Percentiles rank a stretch among this genome's conserved stretches.
phyloP scores from a whole-genome alignment of 2,888 invertebrate species.

The Caradrina kadenii region DNA sequence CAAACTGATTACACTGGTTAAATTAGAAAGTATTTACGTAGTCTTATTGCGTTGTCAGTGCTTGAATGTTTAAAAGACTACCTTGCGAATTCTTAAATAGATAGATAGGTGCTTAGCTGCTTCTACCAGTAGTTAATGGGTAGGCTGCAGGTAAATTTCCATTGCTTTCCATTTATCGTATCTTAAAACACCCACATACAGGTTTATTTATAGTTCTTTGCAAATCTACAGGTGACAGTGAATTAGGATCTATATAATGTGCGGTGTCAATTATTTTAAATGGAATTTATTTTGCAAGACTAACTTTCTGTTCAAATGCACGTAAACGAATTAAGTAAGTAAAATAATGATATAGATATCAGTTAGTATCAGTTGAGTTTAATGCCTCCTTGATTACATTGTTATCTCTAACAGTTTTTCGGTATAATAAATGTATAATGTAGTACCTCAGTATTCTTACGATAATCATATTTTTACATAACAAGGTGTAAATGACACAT shows the following conservation, averaged over 20 bases:
- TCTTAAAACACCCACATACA: conserved; percentile 25
- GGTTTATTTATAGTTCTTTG: conserved; percentile 3
- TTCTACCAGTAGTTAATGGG: not conserved
- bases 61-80: not conserved
- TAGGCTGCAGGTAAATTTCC: not conserved
- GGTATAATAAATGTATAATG: not conserved
- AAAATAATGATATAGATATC: not conserved
- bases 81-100: conserved; percentile 1
- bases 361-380: not conserved
- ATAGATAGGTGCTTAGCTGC: not conserved
- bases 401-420: not conserved
- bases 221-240: conserved; percentile 5
- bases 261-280: not conserved
- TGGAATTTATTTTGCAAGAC: conserved; percentile 3
- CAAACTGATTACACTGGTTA: not conserved
- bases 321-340: not conserved
- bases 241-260: not conserved
- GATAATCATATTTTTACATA: not conserved
- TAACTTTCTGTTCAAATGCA: not conserved
- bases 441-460: too few species aligned
- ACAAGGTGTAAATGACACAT: too few species aligned
- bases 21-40: not conserved
- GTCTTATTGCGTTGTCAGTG: not conserved
- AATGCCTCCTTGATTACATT: conserved; percentile 5
- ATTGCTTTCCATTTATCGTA: conserved; percentile 2